phyloP scores from a whole-genome alignment of 2,113 vertebrate genomes.

The Ictalurus furcatus region DNA sequence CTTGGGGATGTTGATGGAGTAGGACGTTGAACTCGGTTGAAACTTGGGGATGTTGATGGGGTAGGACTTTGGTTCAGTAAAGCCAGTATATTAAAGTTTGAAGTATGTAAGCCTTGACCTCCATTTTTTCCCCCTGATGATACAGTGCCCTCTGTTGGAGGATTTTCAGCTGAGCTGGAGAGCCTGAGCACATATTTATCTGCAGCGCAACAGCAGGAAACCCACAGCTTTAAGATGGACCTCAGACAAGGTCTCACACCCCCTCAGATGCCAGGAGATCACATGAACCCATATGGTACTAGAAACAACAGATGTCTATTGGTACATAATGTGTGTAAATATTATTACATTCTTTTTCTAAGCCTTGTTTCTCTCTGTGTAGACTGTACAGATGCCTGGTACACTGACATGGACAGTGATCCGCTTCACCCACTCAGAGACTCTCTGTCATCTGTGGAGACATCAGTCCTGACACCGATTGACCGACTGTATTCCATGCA shows the following conservation, averaged over 20 bases:
- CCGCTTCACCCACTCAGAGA: conserved; percentile 82
- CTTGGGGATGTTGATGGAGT: not conserved
- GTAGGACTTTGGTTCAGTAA: not conserved
- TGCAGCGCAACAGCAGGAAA: conserved; percentile 78
- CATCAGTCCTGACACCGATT: conserved; percentile 89
- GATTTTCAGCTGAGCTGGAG: conserved; percentile 74
- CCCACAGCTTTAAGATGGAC: conserved; percentile 81
- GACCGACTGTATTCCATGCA: conserved; percentile 98
- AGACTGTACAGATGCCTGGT: conserved; percentile 86
- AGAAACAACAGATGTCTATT: conserved; percentile 50
- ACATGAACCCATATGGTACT: conserved; percentile 95
- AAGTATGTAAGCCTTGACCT: not conserved
- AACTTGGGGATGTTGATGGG: not conserved
- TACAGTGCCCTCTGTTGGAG: conserved; percentile 76
- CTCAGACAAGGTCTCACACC: conserved; percentile 95
- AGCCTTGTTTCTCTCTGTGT: conserved; percentile 40
- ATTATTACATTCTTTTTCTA: not conserved
- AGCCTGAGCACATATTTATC: conserved; percentile 79
- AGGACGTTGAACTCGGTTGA: not conserved
- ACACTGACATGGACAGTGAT: conserved; percentile 82
- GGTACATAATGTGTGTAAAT: not conserved
- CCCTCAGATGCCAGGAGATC: conserved; percentile 96
- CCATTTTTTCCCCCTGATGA: not conserved
- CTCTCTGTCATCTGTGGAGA: conserved; percentile 79
- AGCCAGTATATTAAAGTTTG: not conserved